Percentiles rank a stretch among this genome's conserved stretches.
Evolutionary conservation across 2,113 vertebrate genomes (phyloP).

Genomic region (Chaetodon auriga): DNA sequence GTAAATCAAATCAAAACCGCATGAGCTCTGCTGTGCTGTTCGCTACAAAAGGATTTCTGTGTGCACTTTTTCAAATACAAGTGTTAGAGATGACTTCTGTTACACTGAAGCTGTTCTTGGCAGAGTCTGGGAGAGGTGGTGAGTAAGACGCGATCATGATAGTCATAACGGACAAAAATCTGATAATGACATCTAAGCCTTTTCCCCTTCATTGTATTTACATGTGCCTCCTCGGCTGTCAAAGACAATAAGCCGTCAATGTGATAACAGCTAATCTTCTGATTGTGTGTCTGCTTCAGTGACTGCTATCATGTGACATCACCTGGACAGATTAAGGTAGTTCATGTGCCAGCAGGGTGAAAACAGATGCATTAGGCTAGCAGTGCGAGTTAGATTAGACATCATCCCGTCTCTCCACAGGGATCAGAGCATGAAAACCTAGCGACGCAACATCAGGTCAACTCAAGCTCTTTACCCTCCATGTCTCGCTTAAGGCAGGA

Average conservation of each 20-base stretch:
- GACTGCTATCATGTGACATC: constrained; percentile 43
- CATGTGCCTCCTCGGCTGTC: constrained; percentile 14
- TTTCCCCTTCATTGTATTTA: constrained; percentile 12
- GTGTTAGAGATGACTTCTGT: background rate
- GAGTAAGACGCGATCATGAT: background rate
- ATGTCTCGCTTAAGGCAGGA: constrained; percentile 15
- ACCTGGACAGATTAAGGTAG: constrained; percentile 45
- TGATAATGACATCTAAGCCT: background rate
- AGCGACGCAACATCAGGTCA: constrained; percentile 31
- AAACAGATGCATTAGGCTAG: constrained; percentile 53
- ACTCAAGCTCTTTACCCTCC: constrained; percentile 28
- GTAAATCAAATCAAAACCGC: background rate
- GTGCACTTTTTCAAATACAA: background rate
- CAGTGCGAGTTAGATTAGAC: constrained; percentile 70
- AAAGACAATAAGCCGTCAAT: constrained; percentile 31
- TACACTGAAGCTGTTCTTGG: background rate
- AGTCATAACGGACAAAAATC: background rate
- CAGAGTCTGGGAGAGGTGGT: background rate
- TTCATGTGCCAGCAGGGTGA: constrained; percentile 59
- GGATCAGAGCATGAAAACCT: constrained; percentile 45
- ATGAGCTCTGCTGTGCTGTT: background rate
- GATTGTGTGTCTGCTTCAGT: background rate
- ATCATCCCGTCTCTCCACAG: constrained; percentile 46
- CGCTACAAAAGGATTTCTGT: background rate
- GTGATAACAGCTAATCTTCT: constrained; percentile 34